Percentiles rank a stretch among this genome's conserved stretches.
These are phyloP conservation scores for Nemurella pictetii DNA, from an alignment of 2,888 invertebrate species.

Conservation along the genomic window DNA sequence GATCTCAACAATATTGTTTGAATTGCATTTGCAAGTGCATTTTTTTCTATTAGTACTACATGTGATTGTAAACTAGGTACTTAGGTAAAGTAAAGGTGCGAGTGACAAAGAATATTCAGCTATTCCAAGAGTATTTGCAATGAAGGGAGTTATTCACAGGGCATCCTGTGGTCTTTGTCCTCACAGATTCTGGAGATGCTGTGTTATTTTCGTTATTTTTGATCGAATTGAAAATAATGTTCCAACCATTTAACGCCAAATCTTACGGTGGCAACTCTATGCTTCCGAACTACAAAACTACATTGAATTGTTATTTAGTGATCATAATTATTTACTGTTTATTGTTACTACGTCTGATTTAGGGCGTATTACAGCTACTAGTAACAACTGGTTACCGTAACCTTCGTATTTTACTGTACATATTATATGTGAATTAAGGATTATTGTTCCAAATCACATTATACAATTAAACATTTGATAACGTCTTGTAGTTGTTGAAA, in stretches of 20 bases:
- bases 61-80: background rate
- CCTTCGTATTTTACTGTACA: background rate
- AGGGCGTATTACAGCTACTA: background rate
- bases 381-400: background rate
- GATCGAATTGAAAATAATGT: background rate
- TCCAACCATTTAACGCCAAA: constrained; percentile 19
- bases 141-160: background rate
- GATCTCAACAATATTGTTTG: constrained; percentile 12
- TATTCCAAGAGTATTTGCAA: background rate
- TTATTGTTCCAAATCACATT: background rate
- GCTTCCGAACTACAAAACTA: background rate
- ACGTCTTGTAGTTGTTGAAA: background rate
- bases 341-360: background rate
- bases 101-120: background rate
- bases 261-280: background rate
- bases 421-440: background rate
- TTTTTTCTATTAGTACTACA: background rate
- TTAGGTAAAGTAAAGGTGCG: background rate
- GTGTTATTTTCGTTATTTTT: background rate
- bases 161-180: background rate
- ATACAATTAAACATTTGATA: background rate
- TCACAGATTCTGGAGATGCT: background rate
- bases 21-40: background rate
- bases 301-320: background rate
- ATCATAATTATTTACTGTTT: background rate